A percentile compares a stretch with the other conserved stretches of the same genome.
Evolutionary conservation across 92 coral and sea anemone genomes (phyloP).

Genomic region (Blastomussa wellsi): DNA sequence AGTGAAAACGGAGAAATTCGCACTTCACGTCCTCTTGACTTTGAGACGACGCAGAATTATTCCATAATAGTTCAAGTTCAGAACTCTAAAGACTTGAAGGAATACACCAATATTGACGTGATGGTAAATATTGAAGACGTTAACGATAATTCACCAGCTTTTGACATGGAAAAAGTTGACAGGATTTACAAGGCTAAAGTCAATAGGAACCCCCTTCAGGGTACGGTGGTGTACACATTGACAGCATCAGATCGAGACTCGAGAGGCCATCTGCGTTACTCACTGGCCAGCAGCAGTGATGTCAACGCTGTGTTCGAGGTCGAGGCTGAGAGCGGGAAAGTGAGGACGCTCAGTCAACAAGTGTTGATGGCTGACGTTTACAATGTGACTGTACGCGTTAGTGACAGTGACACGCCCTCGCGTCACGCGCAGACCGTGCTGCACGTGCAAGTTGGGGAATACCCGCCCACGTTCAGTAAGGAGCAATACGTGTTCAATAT

Average conservation of each 20-base stretch:
- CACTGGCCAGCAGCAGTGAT: slow-evolving; percentile 51
- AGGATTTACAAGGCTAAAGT: slow-evolving; percentile 65
- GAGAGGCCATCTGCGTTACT: slow-evolving; percentile 67
- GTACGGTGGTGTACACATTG: slow-evolving; percentile 66
- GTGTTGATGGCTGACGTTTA: slow-evolving; percentile 62
- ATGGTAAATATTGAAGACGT: slow-evolving; percentile 69
- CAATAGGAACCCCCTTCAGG: slow-evolving; percentile 74
- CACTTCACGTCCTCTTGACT: slow-evolving; percentile 67
- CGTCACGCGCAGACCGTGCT: slow-evolving; percentile 48
- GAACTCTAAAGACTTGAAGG: slow-evolving; percentile 49
- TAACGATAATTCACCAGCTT: slow-evolving; percentile 85
- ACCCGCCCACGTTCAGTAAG: slow-evolving; percentile 69
- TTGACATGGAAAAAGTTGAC: slow-evolving; percentile 60
- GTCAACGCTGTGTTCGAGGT: slow-evolving; percentile 43
- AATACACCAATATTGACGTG: slow-evolving; percentile 79
- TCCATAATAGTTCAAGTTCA: slow-evolving; percentile 67
- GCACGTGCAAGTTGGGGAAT: slow-evolving; percentile 70
- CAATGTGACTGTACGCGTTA: slow-evolving; percentile 78
- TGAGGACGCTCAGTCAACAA: slow-evolving; percentile 58
- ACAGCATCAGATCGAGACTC: slow-evolving; percentile 82
- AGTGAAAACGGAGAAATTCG: slow-evolving; percentile 57
- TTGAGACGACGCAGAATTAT: slow-evolving; percentile 63
- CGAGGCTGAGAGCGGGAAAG: slow-evolving; percentile 45
- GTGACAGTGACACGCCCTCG: slow-evolving; percentile 79
- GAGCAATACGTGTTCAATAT: slow-evolving; percentile 74